These are phyloP conservation scores for Panthera uncia DNA, from an alignment of 2,113 vertebrate species.

Conservation along the genomic window DNA sequence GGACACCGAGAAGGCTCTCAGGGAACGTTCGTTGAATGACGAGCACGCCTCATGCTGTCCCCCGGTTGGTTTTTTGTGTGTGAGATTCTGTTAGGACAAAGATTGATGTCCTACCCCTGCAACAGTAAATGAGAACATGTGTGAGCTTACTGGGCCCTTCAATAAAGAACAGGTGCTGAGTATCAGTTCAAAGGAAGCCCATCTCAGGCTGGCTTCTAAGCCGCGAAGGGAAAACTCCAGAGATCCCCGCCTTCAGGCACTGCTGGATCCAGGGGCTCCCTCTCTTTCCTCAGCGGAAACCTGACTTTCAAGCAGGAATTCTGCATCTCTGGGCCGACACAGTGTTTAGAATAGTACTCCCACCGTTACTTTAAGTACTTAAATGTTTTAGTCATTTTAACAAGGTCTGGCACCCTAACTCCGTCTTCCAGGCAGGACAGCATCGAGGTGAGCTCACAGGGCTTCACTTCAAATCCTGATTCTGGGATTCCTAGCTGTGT, in stretches of 20 bases:
- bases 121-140: neutral
- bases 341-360: accelerated
- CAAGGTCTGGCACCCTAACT: neutral
- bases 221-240: accelerated
- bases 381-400: neutral
- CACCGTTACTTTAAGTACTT: accelerated
- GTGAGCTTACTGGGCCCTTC: neutral
- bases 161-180: neutral
- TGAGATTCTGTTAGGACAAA: neutral
- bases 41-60: neutral
- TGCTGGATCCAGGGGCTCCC: neutral
- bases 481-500: neutral
- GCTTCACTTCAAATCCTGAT: neutral
- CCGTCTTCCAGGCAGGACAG: accelerated
- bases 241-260: accelerated
- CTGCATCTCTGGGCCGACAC: neutral
- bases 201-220: neutral
- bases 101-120: neutral
- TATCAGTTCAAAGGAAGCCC: neutral
- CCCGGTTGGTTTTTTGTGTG: neutral
- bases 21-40: neutral
- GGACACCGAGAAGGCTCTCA: neutral
- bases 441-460: accelerated
- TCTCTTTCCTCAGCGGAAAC: neutral
- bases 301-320: neutral